phyloP scores from a whole-genome alignment of 2,113 vertebrate species.

The Cyprinodon brontotheroides region DNA sequence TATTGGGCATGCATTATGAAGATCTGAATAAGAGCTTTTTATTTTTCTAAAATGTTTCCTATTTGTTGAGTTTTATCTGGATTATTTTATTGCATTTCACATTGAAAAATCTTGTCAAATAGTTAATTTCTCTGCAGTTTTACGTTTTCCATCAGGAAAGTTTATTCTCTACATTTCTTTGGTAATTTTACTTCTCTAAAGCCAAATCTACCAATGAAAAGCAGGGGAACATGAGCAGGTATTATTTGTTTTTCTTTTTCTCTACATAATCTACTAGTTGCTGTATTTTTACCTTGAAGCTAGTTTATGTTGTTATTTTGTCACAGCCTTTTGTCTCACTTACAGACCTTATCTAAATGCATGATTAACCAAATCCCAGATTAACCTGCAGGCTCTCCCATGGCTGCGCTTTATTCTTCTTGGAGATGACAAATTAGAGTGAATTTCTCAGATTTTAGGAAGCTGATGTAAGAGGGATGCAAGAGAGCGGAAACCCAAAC shows the following conservation, averaged over 20 bases:
- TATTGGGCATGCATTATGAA: not conserved
- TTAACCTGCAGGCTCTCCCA: not conserved
- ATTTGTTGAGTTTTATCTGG: not conserved
- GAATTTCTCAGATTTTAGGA: constrained; percentile 19
- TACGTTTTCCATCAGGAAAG: too few relatives aligned
- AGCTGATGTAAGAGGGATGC: constrained; percentile 9
- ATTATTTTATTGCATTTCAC: not conserved
- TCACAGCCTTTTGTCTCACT: not conserved
- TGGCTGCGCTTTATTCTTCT: not conserved
- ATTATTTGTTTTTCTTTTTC: not conserved
- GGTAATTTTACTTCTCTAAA: constrained; percentile 8
- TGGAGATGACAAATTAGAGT: constrained; percentile 3
- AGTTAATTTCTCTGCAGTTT: not conserved
- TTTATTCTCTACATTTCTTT: not conserved
- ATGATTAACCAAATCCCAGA: not conserved
- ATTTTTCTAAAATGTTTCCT: too few relatives aligned
- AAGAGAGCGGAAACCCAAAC: not conserved
- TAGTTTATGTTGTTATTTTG: not conserved
- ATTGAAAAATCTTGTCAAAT: not conserved
- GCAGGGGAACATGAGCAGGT: not conserved
- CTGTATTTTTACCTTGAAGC: not conserved
- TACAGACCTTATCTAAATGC: constrained; percentile 11
- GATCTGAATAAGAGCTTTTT: not conserved
- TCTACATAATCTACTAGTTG: not conserved
- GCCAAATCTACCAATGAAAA: not conserved